These are phyloP conservation scores for Stylophora pistillata DNA, from an alignment of 64 coral and sea anemone genomes.

Conservation along the genomic window DNA sequence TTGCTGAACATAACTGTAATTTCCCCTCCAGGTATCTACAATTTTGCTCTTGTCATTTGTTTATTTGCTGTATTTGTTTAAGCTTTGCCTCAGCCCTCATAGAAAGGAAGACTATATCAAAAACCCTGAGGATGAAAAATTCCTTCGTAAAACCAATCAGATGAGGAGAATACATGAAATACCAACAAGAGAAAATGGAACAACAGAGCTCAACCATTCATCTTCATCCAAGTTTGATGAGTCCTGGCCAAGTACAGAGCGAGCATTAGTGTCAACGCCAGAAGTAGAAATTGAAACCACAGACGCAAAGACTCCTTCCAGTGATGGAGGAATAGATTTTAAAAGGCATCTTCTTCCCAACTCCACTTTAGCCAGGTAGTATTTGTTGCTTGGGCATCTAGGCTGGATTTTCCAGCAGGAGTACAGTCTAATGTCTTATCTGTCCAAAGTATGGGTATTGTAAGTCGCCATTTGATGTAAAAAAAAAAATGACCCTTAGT, in stretches of 20 bases:
- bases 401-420: too few relatives aligned
- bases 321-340: slow-evolving; percentile 9
- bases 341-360: slow-evolving; percentile 11
- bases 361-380: slow-evolving; percentile 69
- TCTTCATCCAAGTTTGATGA: slow-evolving; percentile 86
- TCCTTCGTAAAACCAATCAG: slow-evolving; percentile 61
- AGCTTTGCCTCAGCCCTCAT: slow-evolving; percentile 65
- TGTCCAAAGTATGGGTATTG: too few relatives aligned
- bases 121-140: slow-evolving; percentile 72
- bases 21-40: too few relatives aligned
- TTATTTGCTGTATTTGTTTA: neutral
- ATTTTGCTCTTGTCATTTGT: neutral
- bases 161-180: slow-evolving; percentile 74
- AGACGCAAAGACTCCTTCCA: slow-evolving; percentile 28
- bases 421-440: too few relatives aligned
- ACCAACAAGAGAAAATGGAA: slow-evolving; percentile 93
- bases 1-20: too few relatives aligned
- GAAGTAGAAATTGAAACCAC: slow-evolving; percentile 62
- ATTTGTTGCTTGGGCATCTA: too few relatives aligned
- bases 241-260: slow-evolving; percentile 89
- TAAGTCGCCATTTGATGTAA: too few relatives aligned
- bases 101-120: slow-evolving; percentile 37
- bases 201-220: slow-evolving; percentile 54
- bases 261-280: slow-evolving; percentile 65
- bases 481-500: too few relatives aligned